These are phyloP conservation scores for Cariama cristata DNA, from an alignment of 2,113 vertebrate species.

Conservation along the genomic window DNA sequence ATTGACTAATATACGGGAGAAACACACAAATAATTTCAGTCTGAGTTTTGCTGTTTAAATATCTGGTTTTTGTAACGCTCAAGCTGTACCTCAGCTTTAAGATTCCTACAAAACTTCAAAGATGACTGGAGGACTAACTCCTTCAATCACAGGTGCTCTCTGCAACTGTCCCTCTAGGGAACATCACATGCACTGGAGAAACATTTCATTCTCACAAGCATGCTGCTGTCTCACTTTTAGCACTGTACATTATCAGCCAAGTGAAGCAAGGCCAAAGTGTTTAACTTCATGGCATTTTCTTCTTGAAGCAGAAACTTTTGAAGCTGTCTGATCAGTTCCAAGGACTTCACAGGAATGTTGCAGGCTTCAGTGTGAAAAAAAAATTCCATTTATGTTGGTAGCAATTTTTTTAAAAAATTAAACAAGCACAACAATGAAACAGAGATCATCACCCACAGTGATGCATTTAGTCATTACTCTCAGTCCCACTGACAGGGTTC, in stretches of 20 bases:
- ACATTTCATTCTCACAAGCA: not conserved
- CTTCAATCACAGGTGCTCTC: accelerated
- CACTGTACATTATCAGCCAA: not conserved
- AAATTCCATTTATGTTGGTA: not conserved
- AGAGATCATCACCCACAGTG: not conserved
- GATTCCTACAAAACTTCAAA: not conserved
- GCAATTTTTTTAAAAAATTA: not conserved
- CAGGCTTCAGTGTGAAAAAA: not conserved
- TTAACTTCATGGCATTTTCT: not conserved
- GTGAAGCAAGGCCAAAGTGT: not conserved
- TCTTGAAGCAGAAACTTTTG: not conserved
- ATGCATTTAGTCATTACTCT: not conserved
- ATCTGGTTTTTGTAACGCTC: not conserved
- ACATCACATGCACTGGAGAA: not conserved
- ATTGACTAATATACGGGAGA: not conserved
- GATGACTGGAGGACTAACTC: not conserved
- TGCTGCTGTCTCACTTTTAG: not conserved
- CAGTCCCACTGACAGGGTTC: not conserved
- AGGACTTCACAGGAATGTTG: not conserved
- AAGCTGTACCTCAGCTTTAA: not conserved
- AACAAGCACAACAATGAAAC: not conserved
- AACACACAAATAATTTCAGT: not conserved
- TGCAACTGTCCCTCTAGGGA: not conserved
- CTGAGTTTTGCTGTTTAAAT: not conserved
- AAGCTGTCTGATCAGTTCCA: not conserved